phyloP scores from a whole-genome alignment of 2,888 invertebrate genomes.

The Rhagophthalmus giganteus region DNA sequence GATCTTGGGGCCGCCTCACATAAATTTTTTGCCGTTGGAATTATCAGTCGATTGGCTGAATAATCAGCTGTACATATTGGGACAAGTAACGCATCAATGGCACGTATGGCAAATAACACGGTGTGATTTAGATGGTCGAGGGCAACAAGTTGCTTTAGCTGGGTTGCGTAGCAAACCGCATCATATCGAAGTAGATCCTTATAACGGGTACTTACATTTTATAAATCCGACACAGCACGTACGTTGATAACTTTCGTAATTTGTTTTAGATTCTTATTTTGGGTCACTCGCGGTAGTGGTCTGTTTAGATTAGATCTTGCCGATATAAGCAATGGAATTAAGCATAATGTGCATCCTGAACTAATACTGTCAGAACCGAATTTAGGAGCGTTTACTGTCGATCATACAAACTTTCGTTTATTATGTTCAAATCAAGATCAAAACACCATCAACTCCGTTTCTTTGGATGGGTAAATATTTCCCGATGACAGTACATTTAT shows the following conservation, averaged over 20 bases:
- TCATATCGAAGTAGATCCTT: conserved; percentile 88
- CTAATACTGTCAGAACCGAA: conserved; percentile 67
- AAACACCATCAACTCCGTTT: conserved; percentile 79
- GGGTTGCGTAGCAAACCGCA: conserved; percentile 71
- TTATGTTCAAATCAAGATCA: conserved; percentile 73
- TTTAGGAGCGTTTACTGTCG: conserved; percentile 81
- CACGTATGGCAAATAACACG: conserved; percentile 73
- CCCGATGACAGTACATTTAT: conserved; percentile 5
- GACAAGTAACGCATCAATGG: conserved; percentile 62
- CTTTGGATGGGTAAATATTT: conserved; percentile 74
- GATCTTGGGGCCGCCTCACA: conserved; percentile 63
- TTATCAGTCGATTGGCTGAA: conserved; percentile 89
- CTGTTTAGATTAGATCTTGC: conserved; percentile 77
- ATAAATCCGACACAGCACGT: too few species aligned
- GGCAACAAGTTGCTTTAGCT: conserved; percentile 70
- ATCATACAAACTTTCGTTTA: conserved; percentile 78
- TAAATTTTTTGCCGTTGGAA: conserved; percentile 68
- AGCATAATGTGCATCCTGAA: conserved; percentile 68
- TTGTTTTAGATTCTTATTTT: conserved; percentile 86
- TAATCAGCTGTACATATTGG: conserved; percentile 79
- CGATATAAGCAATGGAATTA: conserved; percentile 74
- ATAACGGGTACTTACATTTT: conserved; percentile 85
- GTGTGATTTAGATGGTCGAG: conserved; percentile 74
- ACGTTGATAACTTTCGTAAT: too few species aligned
- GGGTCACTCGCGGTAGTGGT: conserved; percentile 68